Evolutionary conservation across 2,888 invertebrate genomes (phyloP), one percentile per base, ranked within the genome.

Genomic region (Endomychus coccineus): DNA sequence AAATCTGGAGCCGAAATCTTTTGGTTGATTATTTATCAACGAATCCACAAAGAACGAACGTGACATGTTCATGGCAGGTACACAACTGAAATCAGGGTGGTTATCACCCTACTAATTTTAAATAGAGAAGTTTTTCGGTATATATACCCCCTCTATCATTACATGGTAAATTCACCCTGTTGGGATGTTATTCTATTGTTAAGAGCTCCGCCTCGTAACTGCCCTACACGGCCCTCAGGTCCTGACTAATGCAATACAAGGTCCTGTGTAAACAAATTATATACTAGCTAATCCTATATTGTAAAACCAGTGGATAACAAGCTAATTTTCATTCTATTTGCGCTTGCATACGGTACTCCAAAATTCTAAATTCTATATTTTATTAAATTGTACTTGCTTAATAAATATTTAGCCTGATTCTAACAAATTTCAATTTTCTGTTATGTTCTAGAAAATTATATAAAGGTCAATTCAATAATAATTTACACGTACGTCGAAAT

Each of bases 21-120:
- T 76, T 25, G 76, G 70, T 38, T 75, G 75, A 54, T 73, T 75
- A 68, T 77, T 79, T 46, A 88, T 82, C 37, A 88, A 65, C 33
- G 86, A 80, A 56, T 87, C 87, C 56, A 88, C 83, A 37, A 85
- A 64, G 58, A 88, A 88, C 46, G 85, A 86, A 49, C 84, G 77
- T 42, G 86, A 86, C 84, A 86, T 86, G 52, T 68, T 73, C 47
- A 53, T 50, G 7, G 23, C 48, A 28, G 13, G 9, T 4, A 5
- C 6, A 28, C 16, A 6, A 6, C 9, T 28, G 6, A 15, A 7
- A 14, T 28, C 6, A 29, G 29, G 13, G 29, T 10, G 10, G 5
- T 10, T 15, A 15, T 6, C 7, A 11, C 12, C 22, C 5, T 43
- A 46, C 46, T 46, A 43, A 36, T 19, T 44, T 39, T 39, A 46